phyloP scores from a whole-genome alignment of 2,113 vertebrate genomes.

The Antennarius striatus region DNA sequence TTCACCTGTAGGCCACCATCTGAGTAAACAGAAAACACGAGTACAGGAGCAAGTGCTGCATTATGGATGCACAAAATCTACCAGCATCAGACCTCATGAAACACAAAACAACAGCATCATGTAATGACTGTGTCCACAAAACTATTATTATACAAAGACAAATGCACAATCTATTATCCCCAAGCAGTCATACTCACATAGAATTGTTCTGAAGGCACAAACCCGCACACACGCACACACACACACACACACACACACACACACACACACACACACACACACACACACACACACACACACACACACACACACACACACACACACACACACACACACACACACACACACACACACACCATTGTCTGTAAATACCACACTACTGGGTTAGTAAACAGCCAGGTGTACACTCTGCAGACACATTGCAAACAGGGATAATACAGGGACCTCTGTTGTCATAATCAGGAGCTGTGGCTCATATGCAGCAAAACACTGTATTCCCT shows the following conservation, averaged over 20 bases:
- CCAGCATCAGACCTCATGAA: constrained; percentile 43
- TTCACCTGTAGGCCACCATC: constrained; percentile 55
- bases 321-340: no score
- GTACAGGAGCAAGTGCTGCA: constrained; percentile 17
- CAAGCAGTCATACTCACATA: constrained; percentile 33
- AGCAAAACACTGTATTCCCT: constrained; percentile 50
- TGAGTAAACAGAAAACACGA: constrained; percentile 65
- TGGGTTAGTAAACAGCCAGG: constrained; percentile 58
- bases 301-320: constrained; percentile 12
- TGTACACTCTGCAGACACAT: constrained; percentile 46
- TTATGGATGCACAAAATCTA: constrained; percentile 60
- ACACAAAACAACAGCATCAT: constrained; percentile 38
- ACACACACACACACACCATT: constrained; percentile 27
- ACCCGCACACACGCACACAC: constrained; percentile 7
- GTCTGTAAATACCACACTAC: constrained; percentile 47
- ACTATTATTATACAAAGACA: constrained; percentile 59
- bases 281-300: constrained; percentile 13
- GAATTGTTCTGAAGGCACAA: constrained; percentile 35
- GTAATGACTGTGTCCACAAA: constrained; percentile 35
- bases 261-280: constrained; percentile 14
- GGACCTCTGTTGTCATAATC: constrained; percentile 41
- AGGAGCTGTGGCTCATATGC: constrained; percentile 33
- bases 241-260: neutral
- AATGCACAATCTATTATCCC: constrained; percentile 47
- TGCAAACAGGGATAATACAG: constrained; percentile 47